Base-by-base conservation (phyloP, 2,888 invertebrate genomes). In the Synergus gifuensis region DNA sequence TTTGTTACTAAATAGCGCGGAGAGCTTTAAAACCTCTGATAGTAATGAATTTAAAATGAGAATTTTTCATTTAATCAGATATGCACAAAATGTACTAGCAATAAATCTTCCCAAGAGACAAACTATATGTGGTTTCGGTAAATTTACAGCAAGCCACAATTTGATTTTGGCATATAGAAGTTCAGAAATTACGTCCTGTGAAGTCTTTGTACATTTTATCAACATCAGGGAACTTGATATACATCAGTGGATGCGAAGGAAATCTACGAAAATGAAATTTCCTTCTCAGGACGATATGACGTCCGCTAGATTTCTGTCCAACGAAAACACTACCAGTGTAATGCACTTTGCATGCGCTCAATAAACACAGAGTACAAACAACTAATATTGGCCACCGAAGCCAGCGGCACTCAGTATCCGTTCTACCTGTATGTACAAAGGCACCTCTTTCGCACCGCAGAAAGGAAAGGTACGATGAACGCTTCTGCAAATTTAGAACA, bases 381-480 rank as follows among this genome's bases (percentile, higher is more conserved):
- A 73, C 73, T 73, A 73, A 73, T 73, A 73, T 73, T 73, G 73
- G 73, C 69, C 16, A 49, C 16, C 28, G 22, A 46, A 14, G 28
- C 69, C 28, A 36, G 16, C 28, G 16, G 69, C 73, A 73, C 73
- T 73, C 49, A 73, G 36, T 73, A 54, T 49, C 54, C 12, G 42
- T 18, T 9, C 4, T 67, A 46, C 44, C 49, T 49, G n/a, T 66
- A 28, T 69, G 73, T 54, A 73, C 73, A 73, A 73, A 73, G 73
- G 73, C 54, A 73, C 73, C 36, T 73, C 73, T 73, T 54, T n/a
- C 16, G n/a, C 49, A 49, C 16, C 22, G 36, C 36, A 40, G 54
- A 73, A 73, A 54, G 28, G 73, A 73, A 60, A 60, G 22, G 60
- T 60, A 12, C 22, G 12, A 12, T 22, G 18, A 12, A 60, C 12